Conservation (phyloP, 2,113 vertebrate genomes). For the Petaurus breviceps region DNA sequence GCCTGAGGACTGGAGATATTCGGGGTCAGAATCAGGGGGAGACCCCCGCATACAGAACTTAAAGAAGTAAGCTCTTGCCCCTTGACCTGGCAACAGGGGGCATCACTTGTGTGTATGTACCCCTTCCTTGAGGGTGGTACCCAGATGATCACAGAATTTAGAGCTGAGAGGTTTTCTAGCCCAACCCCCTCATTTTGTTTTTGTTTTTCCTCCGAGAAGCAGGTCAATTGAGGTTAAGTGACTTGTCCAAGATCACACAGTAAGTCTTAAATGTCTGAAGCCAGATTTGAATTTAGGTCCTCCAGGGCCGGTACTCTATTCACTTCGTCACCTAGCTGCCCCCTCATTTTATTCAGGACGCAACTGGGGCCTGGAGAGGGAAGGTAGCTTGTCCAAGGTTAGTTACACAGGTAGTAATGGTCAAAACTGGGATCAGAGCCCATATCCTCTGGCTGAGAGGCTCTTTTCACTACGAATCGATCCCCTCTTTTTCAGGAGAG, state of each 20-base stretch:
- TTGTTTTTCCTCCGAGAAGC: too few species aligned
- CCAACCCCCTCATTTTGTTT: not conserved
- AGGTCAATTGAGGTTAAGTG: too few species aligned
- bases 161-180: not conserved
- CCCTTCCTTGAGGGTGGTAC: not conserved
- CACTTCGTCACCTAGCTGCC: too few species aligned
- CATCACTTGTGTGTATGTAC: not conserved
- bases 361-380: not conserved
- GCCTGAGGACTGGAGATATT: constrained; percentile 78
- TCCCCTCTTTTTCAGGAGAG: not conserved
- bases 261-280: too few species aligned
- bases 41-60: not conserved
- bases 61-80: not conserved
- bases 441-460: accelerated
- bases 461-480: not conserved
- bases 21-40: not conserved
- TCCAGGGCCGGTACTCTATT: too few species aligned
- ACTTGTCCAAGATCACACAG: not conserved
- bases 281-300: too few species aligned
- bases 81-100: not conserved
- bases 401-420: not conserved
- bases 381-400: not conserved
- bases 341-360: not conserved
- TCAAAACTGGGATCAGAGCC: not conserved
- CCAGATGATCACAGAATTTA: not conserved